A percentile compares a stretch with the other conserved stretches of the same genome.
Conservation (phyloP, 2,888 invertebrate species). For the Pyralis farinalis region DNA sequence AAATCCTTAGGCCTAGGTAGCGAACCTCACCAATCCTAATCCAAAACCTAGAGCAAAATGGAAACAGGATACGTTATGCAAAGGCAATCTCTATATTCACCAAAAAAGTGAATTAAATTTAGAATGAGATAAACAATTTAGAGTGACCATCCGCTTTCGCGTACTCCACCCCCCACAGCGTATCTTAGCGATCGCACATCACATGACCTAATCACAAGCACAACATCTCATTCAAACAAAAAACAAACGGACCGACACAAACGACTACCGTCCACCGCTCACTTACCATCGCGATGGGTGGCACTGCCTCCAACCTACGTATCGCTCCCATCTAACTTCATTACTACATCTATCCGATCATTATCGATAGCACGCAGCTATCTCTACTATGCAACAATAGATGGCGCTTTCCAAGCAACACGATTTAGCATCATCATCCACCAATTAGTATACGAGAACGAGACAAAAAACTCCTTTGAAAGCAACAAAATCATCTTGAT, state of each 20-base stretch:
- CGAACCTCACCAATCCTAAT: no score
- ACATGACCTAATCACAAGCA: conserved; percentile 11
- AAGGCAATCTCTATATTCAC: no score
- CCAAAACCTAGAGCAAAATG: no score
- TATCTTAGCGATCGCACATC: conserved; percentile 4
- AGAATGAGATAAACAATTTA: no score
- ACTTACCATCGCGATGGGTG: conserved; percentile 37
- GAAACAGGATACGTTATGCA: no score
- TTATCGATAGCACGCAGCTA: conserved; percentile 70
- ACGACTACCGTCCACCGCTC: conserved; percentile 63
- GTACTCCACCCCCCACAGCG: conserved; percentile 7
- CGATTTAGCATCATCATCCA: conserved; percentile 73
- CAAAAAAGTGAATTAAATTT: no score
- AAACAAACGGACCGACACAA: conserved; percentile 30
- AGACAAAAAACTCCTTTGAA: conserved; percentile 36
- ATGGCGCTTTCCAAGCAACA: conserved; percentile 68
- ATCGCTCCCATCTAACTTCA: conserved; percentile 65
- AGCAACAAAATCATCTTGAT: conserved; percentile 63
- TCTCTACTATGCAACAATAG: conserved; percentile 77
- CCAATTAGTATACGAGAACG: conserved; percentile 58
- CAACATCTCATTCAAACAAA: conserved; percentile 49
- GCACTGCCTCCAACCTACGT: conserved; percentile 33
- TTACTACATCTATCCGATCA: conserved; percentile 60
- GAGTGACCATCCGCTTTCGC: neutral
- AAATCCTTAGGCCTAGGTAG: no score